phyloP scores from a whole-genome alignment of 2,797 vertebrate genomes.

The Phataginus tricuspis region DNA sequence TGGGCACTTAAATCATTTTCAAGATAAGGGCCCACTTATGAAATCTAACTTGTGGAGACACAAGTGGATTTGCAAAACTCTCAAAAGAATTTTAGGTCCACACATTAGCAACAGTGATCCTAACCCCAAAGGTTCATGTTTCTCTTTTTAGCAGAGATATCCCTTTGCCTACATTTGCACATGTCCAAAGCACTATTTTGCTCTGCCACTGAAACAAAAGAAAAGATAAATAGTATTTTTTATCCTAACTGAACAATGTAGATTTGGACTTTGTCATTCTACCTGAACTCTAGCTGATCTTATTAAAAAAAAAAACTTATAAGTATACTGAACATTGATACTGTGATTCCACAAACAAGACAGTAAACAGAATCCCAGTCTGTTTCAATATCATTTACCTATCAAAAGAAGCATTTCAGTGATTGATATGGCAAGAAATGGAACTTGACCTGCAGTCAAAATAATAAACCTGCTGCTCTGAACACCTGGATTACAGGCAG shows the following conservation, averaged over 20 bases:
- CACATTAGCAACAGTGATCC: neutral
- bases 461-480: neutral
- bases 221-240: neutral
- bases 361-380: neutral
- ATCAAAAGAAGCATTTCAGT: neutral
- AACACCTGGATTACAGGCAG: neutral
- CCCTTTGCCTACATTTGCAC: neutral
- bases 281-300: neutral
- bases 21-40: neutral
- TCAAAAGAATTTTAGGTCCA: neutral
- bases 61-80: conserved; percentile 10
- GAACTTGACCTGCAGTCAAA: neutral
- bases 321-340: neutral
- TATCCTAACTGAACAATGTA: neutral
- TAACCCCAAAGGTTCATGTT: fast-evolving
- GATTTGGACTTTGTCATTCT: conserved; percentile 18
- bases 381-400: neutral
- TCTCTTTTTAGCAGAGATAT: neutral
- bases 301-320: neutral
- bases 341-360: neutral
- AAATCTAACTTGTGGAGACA: neutral
- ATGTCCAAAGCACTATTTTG: neutral
- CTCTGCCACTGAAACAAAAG: neutral
- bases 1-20: neutral
- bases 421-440: neutral